These are phyloP conservation scores for Hydraecia micacea DNA, from an alignment of 2,888 invertebrate species.

Conservation along the genomic window DNA sequence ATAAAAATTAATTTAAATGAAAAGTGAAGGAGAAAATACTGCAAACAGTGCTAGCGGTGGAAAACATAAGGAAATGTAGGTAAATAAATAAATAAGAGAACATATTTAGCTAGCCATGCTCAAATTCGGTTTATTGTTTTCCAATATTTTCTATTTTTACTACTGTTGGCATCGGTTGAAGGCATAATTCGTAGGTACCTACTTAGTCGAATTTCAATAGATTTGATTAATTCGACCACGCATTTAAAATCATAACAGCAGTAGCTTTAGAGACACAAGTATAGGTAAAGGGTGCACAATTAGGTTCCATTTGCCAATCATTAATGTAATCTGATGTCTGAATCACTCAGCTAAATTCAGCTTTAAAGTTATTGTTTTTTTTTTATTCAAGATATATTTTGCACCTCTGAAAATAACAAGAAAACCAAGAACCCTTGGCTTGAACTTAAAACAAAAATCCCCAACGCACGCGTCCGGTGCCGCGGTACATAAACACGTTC, in stretches of 20 bases:
- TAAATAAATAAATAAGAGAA: not conserved
- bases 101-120: constrained; percentile 15
- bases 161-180: constrained; percentile 29
- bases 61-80: not conserved
- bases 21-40: not conserved
- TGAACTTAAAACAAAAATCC: constrained; percentile 61
- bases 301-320: no score
- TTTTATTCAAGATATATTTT: no score
- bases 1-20: not conserved
- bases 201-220: constrained; percentile 3
- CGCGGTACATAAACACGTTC: constrained; percentile 73
- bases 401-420: not conserved
- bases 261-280: no score
- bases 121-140: constrained; percentile 34
- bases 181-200: not conserved
- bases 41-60: no score
- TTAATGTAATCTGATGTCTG: no score
- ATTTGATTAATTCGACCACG: not conserved
- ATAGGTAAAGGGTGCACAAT: no score
- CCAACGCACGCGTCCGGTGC: constrained; percentile 42
- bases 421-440: not conserved
- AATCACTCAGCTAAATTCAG: no score
- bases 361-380: no score
- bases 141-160: constrained; percentile 53
- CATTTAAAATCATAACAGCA: no score